These are phyloP conservation scores for Podiceps cristatus DNA, from an alignment of 2,113 vertebrate genomes.

Conservation along the genomic window DNA sequence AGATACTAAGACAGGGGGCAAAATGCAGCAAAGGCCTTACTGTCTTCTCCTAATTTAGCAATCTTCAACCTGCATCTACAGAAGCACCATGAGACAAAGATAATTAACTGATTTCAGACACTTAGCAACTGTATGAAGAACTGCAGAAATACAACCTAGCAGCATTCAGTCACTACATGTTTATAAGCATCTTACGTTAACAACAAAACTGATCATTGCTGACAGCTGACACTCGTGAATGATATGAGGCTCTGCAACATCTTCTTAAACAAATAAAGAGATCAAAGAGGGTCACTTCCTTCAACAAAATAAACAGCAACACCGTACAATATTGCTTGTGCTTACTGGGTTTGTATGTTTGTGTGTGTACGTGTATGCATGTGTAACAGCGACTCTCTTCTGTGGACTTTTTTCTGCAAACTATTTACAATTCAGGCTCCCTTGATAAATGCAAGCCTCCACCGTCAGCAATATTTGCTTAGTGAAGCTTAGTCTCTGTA, in stretches of 20 bases:
- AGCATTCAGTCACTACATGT: neutral
- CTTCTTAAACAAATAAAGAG: slow-evolving; percentile 2
- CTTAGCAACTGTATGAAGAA: neutral
- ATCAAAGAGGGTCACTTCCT: neutral
- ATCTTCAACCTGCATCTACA: neutral
- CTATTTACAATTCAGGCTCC: slow-evolving; percentile 58
- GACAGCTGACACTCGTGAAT: neutral
- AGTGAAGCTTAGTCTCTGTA: slow-evolving; percentile 55
- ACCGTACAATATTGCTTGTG: neutral
- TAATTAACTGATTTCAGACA: slow-evolving; percentile 4
- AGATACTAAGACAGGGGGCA: neutral
- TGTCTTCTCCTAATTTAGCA: neutral
- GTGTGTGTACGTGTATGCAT: neutral
- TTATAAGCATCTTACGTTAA: slow-evolving; percentile 15
- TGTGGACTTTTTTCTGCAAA: slow-evolving; percentile 4
- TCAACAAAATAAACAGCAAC: slow-evolving; percentile 12
- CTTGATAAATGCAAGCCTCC: slow-evolving; percentile 38
- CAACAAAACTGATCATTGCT: neutral
- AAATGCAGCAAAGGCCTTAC: neutral
- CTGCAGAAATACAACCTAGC: neutral
- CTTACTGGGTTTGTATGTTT: neutral
- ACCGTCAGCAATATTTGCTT: slow-evolving; percentile 61
- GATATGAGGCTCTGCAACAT: neutral
- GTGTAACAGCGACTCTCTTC: neutral
- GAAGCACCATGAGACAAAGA: neutral